Base-by-base conservation (phyloP, 2,888 invertebrate species). In the Perdita meconis region DNA sequence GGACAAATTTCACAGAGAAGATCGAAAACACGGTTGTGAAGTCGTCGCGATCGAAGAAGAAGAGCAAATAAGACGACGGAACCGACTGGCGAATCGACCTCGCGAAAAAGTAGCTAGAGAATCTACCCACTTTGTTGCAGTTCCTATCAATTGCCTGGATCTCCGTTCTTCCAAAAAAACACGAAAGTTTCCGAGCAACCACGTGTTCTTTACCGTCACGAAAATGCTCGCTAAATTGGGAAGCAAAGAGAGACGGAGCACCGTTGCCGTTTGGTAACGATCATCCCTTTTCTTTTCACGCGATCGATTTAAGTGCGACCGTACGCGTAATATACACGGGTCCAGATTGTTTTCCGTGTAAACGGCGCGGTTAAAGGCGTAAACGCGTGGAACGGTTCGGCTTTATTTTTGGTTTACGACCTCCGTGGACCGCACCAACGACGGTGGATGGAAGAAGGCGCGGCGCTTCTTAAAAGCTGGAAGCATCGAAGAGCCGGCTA, bases 31-130 rank as follows among this genome's bases (percentile, higher is more conserved):
- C 91, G 26, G 88, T 90, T 38, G 85, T 90, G 40, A 93, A 93
- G 78, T 93, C 93, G 3, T 89, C 92, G 19, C 88, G 93, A 71
- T 90, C 90, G 81, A 93, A 93, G 89, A 93, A 93, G 87, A 93
- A 93, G 89, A 93, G 90, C 89, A 93, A 93, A 90, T 91, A 89
- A 65, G 66, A 50, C 50, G 71, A 44, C 42, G 30, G 4, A 16
- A 26, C 4, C 22, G 0, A n/a, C 30, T 26, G 16, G 38, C 16
- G n/a, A 8, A 13, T 1, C 13, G 1, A 12, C 13, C 13, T 30
- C 16, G 38, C 16, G 38, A 13, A 12, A 13, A 26, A n/a, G 19
- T 26, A 53, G 38, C 51, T 10, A 24, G 2, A 36, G 16, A 16
- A 50, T 16, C 24, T 36, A 22, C 64, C n/a, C 61, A 56, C 40